Evolutionary conservation across 2,113 vertebrate species (phyloP).

Genomic region (Rhea americana): DNA sequence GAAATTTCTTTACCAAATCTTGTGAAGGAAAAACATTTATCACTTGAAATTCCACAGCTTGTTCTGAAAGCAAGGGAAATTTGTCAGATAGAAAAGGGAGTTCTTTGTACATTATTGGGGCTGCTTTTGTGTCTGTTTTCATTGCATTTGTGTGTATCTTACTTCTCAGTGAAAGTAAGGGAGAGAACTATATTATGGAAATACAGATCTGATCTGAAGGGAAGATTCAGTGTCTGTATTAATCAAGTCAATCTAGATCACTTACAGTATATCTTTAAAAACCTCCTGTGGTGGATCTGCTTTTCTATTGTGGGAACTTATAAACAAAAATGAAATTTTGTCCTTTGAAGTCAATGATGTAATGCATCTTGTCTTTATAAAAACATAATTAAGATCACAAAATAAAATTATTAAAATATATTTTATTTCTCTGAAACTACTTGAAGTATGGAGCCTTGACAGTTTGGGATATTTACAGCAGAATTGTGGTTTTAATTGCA

Average conservation of each 20-base stretch:
- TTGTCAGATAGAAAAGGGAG: not conserved
- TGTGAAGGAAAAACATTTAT: not conserved
- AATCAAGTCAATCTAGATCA: not conserved
- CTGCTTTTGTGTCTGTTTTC: not conserved
- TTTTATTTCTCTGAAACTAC: not conserved
- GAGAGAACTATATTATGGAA: not conserved
- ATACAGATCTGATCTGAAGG: not conserved
- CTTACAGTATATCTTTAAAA: not conserved
- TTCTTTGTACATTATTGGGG: accelerated
- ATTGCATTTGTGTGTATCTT: not conserved
- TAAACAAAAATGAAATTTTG: not conserved
- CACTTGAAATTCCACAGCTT: not conserved
- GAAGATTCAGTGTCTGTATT: not conserved
- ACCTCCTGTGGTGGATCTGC: not conserved
- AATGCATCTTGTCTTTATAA: not conserved
- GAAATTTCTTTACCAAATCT: not conserved
- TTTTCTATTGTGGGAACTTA: not conserved
- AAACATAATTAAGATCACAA: not conserved
- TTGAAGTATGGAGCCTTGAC: not conserved
- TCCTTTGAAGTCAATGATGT: no score
- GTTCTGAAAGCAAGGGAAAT: not conserved
- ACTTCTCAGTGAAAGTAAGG: not conserved
- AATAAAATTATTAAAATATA: not conserved
- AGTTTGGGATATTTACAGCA: not conserved
- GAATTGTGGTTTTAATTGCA: not conserved